These are phyloP conservation scores for Paratrypauchen microcephalus DNA, from an alignment of 2,797 vertebrate genomes.

Conservation along the genomic window DNA sequence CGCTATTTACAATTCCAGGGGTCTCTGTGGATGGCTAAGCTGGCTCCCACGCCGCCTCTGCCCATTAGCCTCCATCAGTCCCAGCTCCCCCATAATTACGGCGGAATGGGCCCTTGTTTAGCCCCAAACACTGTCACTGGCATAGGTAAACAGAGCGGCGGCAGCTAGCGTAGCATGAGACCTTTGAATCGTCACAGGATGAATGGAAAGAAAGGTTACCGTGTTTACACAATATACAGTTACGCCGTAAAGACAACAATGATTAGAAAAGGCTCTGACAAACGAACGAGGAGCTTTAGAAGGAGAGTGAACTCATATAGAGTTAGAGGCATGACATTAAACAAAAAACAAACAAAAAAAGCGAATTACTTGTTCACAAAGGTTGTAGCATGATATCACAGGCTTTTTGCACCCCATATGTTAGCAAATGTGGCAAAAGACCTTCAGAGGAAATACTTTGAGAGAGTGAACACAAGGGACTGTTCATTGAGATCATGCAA, in stretches of 20 bases:
- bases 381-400: too few relatives aligned
- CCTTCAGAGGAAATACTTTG: too few relatives aligned
- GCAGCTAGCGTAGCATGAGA: conserved; percentile 22
- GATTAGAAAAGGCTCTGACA: background rate
- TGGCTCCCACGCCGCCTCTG: conserved; percentile 31
- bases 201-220: conserved; percentile 1
- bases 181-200: conserved; percentile 37
- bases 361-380: too few relatives aligned
- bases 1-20: conserved; percentile 25
- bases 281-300: background rate
- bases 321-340: too few relatives aligned
- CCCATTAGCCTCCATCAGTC: conserved; percentile 3
- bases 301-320: background rate
- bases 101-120: conserved; percentile 48
- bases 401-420: too few relatives aligned
- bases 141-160: conserved; percentile 39
- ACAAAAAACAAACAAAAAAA: too few relatives aligned
- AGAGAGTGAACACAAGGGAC: too few relatives aligned
- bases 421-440: too few relatives aligned
- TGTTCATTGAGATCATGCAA: too few relatives aligned
- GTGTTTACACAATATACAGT: conserved; percentile 13
- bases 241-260: background rate
- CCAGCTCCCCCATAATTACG: conserved; percentile 30
- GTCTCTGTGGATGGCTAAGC: conserved; percentile 28
- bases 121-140: conserved; percentile 50